A percentile compares a stretch with the other conserved stretches of the same genome.
These are phyloP conservation scores for Gulo gulo DNA, from an alignment of 2,113 vertebrate species.

Conservation along the genomic window DNA sequence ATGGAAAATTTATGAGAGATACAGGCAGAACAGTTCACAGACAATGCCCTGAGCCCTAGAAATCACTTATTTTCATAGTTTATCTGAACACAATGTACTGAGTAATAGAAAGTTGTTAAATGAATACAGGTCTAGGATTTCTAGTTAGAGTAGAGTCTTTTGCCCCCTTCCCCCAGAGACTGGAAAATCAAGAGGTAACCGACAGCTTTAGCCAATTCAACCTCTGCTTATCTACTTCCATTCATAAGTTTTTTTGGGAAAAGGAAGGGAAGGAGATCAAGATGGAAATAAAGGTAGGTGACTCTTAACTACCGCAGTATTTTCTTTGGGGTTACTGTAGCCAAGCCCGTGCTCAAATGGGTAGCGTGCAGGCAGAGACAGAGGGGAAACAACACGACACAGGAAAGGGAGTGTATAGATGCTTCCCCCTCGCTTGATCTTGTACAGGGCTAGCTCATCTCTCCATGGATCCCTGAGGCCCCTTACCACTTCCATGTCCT, in stretches of 20 bases:
- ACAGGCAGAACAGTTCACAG: conserved; percentile 75
- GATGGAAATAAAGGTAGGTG: background rate
- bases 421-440: background rate
- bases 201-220: background rate
- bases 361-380: background rate
- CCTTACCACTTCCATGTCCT: background rate
- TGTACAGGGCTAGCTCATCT: background rate
- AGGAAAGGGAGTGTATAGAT: conserved; percentile 35
- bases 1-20: conserved; percentile 81
- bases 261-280: background rate
- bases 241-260: background rate
- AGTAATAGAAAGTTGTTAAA: conserved; percentile 60
- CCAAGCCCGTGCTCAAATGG: conserved; percentile 36
- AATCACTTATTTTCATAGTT: conserved; percentile 79
- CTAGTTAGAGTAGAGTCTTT: background rate
- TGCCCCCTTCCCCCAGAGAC: conserved; percentile 21
- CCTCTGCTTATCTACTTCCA: background rate
- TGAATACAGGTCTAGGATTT: conserved; percentile 65
- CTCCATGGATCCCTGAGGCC: background rate
- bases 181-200: conserved; percentile 43
- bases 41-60: conserved; percentile 73
- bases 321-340: conserved; percentile 42
- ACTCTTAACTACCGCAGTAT: background rate
- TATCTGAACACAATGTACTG: conserved; percentile 81
- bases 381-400: background rate